These are phyloP conservation scores for Cyaniris semiargus DNA, from an alignment of 2,888 invertebrate genomes.

Conservation along the genomic window DNA sequence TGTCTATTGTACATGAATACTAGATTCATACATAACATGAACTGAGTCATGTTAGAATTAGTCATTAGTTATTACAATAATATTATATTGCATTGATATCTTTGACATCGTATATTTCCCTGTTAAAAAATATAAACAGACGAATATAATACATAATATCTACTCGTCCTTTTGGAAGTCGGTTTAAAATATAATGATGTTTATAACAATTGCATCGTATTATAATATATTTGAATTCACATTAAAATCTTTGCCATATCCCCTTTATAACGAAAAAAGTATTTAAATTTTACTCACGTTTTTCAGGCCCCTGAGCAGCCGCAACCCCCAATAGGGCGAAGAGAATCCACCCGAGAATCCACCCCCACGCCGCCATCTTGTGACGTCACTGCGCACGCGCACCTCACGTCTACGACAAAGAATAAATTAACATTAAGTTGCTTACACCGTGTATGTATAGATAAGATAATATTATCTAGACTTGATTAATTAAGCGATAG, in stretches of 20 bases:
- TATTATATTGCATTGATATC: neutral
- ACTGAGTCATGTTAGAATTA: neutral
- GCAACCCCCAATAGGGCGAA: conserved; percentile 51
- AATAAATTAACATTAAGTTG: conserved; percentile 53
- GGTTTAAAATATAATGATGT: neutral
- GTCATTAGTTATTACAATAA: neutral
- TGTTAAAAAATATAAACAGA: neutral
- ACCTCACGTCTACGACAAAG: conserved; percentile 61
- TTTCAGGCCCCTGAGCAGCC: conserved; percentile 58
- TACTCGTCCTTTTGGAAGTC: neutral
- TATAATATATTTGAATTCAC: neutral
- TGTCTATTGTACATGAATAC: neutral
- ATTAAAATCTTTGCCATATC: too few relatives aligned
- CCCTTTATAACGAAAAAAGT: neutral
- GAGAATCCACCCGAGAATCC: conserved; percentile 49
- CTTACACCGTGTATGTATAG: conserved; percentile 45
- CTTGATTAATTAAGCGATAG: conserved; percentile 67
- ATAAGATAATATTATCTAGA: conserved; percentile 67
- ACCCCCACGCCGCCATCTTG: conserved; percentile 46
- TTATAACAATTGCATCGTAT: neutral
- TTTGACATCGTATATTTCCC: neutral
- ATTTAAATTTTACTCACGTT: conserved; percentile 52
- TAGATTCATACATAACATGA: neutral
- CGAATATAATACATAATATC: neutral
- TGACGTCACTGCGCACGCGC: conserved; percentile 49